Conservation (phyloP, 37 sponge, comb jelly and placozoan species). For the Mnemiopsis leidyi region DNA sequence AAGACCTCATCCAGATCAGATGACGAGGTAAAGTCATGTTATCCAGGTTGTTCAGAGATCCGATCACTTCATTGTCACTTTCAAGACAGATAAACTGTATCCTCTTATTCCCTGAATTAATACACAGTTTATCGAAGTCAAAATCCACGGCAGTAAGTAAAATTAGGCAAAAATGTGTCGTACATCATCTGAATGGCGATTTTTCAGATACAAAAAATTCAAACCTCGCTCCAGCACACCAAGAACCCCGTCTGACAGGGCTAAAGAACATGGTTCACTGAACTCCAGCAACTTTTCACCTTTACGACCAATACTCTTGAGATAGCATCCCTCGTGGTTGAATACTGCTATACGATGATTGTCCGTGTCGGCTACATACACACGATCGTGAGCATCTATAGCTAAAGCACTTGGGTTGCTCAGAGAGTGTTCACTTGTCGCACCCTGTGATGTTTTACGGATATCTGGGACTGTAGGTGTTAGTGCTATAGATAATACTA, state of each 20-base stretch:
- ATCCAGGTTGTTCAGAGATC: background rate
- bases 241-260: background rate
- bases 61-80: background rate
- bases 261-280: background rate
- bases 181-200: background rate
- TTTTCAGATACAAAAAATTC: background rate
- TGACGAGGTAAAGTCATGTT: background rate
- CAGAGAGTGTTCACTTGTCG: background rate
- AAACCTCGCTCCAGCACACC: background rate
- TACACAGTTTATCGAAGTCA: no score
- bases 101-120: constrained; percentile 26
- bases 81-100: background rate
- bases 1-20: background rate
- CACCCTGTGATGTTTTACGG: constrained; percentile 24
- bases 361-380: constrained; percentile 37
- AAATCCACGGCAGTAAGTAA: no score
- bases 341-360: constrained; percentile 14
- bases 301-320: background rate
- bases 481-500: no score
- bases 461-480: no score
- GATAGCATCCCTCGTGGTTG: constrained; percentile 21
- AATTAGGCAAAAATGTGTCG: no score
- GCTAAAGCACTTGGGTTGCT: constrained; percentile 11
- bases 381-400: background rate
- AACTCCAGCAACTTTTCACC: background rate